Percentiles rank a stretch among this genome's conserved stretches.
These are phyloP conservation scores for Lutjanus campechanus DNA, from an alignment of 2,797 vertebrate genomes.

Conservation along the genomic window DNA sequence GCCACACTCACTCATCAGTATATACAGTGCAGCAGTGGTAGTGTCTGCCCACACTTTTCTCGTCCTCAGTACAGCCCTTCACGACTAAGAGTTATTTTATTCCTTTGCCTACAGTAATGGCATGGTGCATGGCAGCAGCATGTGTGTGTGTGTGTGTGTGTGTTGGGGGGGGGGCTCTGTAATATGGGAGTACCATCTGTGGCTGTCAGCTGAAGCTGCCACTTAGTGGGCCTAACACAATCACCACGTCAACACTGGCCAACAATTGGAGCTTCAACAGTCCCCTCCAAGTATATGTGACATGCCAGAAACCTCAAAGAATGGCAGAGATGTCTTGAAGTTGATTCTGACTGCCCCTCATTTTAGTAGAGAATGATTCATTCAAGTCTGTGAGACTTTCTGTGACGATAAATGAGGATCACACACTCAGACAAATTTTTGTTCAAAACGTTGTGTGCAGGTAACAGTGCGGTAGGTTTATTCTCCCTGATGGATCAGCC, in stretches of 20 bases:
- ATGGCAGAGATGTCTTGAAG: constrained; percentile 11
- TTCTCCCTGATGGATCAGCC: constrained; percentile 5
- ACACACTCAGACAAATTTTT: background rate
- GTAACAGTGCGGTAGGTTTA: background rate
- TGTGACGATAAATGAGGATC: constrained; percentile 6
- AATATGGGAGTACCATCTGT: constrained; percentile 81
- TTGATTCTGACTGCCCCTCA: background rate
- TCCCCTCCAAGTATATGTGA: constrained; percentile 28
- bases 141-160: constrained; percentile 12
- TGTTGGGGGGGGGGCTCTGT: constrained; percentile 33
- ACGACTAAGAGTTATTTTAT: constrained; percentile 44
- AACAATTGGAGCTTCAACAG: constrained; percentile 45
- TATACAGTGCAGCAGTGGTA: constrained; percentile 30
- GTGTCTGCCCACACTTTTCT: constrained; percentile 51
- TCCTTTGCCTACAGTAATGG: constrained; percentile 57
- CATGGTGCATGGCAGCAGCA: constrained; percentile 55
- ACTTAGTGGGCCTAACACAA: constrained; percentile 73
- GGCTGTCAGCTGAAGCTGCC: constrained; percentile 80
- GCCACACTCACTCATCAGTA: constrained; percentile 47
- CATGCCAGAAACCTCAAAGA: constrained; percentile 23
- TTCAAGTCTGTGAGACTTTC: background rate
- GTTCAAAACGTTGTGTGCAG: background rate
- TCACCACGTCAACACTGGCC: constrained; percentile 62
- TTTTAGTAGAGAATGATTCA: background rate
- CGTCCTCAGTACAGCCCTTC: constrained; percentile 27